A percentile compares a stretch with the other conserved stretches of the same genome.
These are phyloP conservation scores for Sisyra nigra DNA, from an alignment of 2,888 invertebrate species.

Conservation along the genomic window DNA sequence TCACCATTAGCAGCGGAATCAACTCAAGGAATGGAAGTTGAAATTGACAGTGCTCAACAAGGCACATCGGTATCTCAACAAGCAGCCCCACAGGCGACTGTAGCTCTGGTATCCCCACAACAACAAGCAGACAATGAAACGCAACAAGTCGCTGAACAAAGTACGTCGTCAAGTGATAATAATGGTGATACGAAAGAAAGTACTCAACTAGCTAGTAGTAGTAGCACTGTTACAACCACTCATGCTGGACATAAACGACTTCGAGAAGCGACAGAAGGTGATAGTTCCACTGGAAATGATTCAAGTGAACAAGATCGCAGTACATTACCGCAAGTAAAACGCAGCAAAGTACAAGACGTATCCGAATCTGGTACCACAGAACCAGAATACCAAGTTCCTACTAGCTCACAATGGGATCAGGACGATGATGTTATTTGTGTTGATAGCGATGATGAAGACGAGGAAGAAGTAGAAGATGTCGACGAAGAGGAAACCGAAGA, in stretches of 20 bases:
- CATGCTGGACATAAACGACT: conserved; percentile 45
- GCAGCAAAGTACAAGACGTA: conserved; percentile 36
- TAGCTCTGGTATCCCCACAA: conserved; percentile 53
- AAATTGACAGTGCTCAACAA: conserved; percentile 22
- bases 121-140: conserved; percentile 34
- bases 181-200: conserved; percentile 19
- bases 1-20: conserved; percentile 27
- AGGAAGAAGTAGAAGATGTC: conserved; percentile 31
- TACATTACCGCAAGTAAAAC: conserved; percentile 30
- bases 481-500: conserved; percentile 25
- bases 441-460: conserved; percentile 64
- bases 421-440: conserved; percentile 70
- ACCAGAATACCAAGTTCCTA: conserved; percentile 73
- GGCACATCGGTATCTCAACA: conserved; percentile 17
- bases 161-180: conserved; percentile 13
- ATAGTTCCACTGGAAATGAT: conserved; percentile 28
- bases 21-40: conserved; percentile 36
- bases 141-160: conserved; percentile 21
- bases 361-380: conserved; percentile 41
- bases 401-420: conserved; percentile 74
- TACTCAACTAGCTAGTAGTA: conserved; percentile 33
- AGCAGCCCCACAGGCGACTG: conserved; percentile 33
- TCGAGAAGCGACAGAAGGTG: conserved; percentile 33
- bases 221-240: conserved; percentile 50
- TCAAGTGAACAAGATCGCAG: conserved; percentile 26